phyloP scores from a whole-genome alignment of 2,797 vertebrate species.

The Catostomus latipinnis region DNA sequence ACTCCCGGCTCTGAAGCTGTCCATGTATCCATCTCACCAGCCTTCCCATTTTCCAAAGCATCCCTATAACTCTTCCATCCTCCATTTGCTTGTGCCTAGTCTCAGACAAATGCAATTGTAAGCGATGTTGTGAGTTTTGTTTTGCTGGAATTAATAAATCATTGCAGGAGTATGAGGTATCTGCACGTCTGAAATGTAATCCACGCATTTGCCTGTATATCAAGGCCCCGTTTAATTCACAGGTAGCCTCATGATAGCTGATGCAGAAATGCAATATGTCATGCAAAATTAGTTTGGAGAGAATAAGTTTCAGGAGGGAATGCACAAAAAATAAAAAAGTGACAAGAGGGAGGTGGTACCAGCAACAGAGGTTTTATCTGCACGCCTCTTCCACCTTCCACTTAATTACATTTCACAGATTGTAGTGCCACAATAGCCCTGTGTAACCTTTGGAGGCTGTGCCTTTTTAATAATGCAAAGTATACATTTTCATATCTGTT shows the following conservation, averaged over 20 bases:
- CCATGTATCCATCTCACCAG: conserved; percentile 56
- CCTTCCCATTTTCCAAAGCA: conserved; percentile 47
- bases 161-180: conserved; percentile 71
- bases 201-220: conserved; percentile 74
- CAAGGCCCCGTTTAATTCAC: conserved; percentile 79
- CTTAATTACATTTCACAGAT: conserved; percentile 87
- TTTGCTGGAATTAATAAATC: conserved; percentile 79
- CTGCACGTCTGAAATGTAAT: conserved; percentile 77
- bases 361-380: conserved; percentile 78
- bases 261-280: conserved; percentile 85
- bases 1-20: conserved; percentile 47
- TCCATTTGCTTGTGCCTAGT: conserved; percentile 49
- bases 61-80: conserved; percentile 62
- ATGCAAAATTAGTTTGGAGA: conserved; percentile 85
- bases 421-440: conserved; percentile 81
- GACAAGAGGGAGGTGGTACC: conserved; percentile 77
- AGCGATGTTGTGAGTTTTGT: conserved; percentile 71
- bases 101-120: conserved; percentile 67
- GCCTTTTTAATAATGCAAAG: conserved; percentile 86
- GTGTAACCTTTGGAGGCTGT: conserved; percentile 85
- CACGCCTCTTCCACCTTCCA: conserved; percentile 67
- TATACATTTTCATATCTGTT: conserved; percentile 86
- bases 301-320: conserved; percentile 78
- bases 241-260: conserved; percentile 83
- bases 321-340: conserved; percentile 61